A percentile compares a stretch with the other conserved stretches of the same genome.
Conservation (phyloP, 2,797 vertebrate genomes). For the Microchirus variegatus region DNA sequence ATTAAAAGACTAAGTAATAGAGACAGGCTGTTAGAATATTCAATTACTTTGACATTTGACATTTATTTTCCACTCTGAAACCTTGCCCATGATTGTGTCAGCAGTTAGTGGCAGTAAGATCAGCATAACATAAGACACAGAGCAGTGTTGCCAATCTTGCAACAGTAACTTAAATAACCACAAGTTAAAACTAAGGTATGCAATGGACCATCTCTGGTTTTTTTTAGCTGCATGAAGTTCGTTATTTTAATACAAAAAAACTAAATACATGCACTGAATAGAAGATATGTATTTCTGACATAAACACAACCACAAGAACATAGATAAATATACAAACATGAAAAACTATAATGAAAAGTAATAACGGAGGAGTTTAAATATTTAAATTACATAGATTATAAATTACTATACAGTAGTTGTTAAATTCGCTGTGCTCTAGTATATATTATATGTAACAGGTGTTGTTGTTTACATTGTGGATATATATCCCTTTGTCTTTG, state of each 20-base stretch:
- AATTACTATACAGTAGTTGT: constrained; percentile 1
- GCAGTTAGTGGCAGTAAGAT: constrained; percentile 8
- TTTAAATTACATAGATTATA: neutral
- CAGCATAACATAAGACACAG: neutral
- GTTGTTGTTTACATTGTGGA: neutral
- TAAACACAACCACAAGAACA: no score
- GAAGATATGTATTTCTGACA: no score
- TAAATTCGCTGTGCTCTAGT: neutral
- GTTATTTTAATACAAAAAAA: no score
- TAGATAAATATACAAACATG: no score
- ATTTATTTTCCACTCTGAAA: constrained; percentile 61
- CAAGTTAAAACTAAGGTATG: no score
- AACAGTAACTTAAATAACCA: no score
- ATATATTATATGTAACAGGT: neutral
- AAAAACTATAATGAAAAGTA: no score
- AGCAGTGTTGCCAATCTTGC: neutral
- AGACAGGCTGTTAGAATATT: constrained; percentile 66
- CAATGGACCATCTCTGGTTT: no score
- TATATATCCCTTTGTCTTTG: neutral
- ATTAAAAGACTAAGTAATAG: constrained; percentile 71
- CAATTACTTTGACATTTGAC: constrained; percentile 64
- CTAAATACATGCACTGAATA: no score
- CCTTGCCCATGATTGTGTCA: constrained; percentile 18
- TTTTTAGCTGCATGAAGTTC: no score
- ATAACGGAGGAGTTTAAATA: no score